phyloP scores from a whole-genome alignment of 1,140 invertebrate species.

The Cydia strobilella region DNA sequence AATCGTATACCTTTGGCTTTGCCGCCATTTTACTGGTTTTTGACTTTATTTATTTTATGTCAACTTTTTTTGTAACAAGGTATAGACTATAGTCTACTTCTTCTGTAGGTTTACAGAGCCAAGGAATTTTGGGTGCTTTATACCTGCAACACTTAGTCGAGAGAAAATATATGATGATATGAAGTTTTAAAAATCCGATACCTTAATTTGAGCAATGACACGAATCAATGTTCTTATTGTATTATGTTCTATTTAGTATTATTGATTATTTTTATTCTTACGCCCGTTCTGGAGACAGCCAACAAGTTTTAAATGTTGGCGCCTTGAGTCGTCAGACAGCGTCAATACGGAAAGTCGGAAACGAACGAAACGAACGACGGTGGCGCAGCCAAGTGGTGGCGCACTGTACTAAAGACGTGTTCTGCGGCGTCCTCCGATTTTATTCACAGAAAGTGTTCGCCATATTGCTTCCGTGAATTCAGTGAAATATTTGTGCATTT shows the following conservation, averaged over 20 bases:
- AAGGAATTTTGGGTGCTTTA: background rate
- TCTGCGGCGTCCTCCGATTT: constrained; percentile 79
- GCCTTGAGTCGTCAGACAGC: constrained; percentile 34
- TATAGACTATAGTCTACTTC: background rate
- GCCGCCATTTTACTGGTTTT: background rate
- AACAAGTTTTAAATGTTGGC: constrained; percentile 32
- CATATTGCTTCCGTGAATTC: constrained; percentile 80
- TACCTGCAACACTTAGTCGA: background rate
- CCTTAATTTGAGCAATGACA: too few relatives aligned
- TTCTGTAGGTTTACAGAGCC: background rate
- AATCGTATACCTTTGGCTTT: too few relatives aligned
- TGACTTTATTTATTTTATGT: background rate
- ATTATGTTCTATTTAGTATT: background rate
- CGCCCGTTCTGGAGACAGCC: background rate
- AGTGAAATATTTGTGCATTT: constrained; percentile 76
- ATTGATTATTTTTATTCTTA: background rate
- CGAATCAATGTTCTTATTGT: background rate
- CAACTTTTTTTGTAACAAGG: background rate
- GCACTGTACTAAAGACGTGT: constrained; percentile 77
- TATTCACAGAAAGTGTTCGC: constrained; percentile 78
- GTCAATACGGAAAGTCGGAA: constrained; percentile 77
- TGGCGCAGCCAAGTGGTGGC: constrained; percentile 64
- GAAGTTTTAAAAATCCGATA: too few relatives aligned
- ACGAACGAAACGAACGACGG: constrained; percentile 54
- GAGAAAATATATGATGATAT: too few relatives aligned